phyloP scores from a whole-genome alignment of 2,797 vertebrate species.

The Rhinogobio ventralis region DNA sequence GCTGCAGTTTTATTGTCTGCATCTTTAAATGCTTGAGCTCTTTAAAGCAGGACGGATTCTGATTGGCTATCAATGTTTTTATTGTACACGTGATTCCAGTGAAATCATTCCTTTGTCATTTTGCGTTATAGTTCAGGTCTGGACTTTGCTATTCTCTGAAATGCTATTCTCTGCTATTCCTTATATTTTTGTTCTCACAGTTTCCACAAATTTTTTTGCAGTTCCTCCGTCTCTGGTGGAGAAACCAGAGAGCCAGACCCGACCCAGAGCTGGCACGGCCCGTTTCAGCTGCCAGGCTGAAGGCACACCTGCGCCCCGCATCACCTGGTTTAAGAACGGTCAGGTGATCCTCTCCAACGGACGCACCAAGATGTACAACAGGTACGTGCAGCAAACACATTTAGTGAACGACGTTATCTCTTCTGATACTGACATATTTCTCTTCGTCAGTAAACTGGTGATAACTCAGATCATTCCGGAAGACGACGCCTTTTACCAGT shows the following conservation, averaged over 20 bases:
- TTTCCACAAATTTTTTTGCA: constrained; percentile 65
- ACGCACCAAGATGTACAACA: constrained; percentile 98
- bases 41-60: no score
- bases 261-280: constrained; percentile 95
- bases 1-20: no score
- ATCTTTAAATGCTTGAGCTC: no score
- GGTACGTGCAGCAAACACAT: constrained; percentile 71
- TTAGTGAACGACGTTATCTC: background rate
- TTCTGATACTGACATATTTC: background rate
- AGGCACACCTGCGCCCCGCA: constrained; percentile 87
- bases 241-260: constrained; percentile 93
- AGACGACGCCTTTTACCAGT: constrained; percentile 97
- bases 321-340: constrained; percentile 97
- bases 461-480: constrained; percentile 99
- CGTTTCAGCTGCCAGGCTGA: constrained; percentile 95
- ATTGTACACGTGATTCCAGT: no score
- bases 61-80: no score
- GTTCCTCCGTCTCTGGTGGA: constrained; percentile 93
- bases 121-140: no score
- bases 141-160: no score
- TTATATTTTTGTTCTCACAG: background rate
- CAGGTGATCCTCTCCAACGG: constrained; percentile 92
- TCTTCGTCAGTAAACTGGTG: constrained; percentile 88
- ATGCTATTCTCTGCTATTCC: no score
- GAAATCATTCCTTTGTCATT: no score